phyloP scores from a whole-genome alignment of 1,140 invertebrate genomes.

The Sitobion miscanthi region DNA sequence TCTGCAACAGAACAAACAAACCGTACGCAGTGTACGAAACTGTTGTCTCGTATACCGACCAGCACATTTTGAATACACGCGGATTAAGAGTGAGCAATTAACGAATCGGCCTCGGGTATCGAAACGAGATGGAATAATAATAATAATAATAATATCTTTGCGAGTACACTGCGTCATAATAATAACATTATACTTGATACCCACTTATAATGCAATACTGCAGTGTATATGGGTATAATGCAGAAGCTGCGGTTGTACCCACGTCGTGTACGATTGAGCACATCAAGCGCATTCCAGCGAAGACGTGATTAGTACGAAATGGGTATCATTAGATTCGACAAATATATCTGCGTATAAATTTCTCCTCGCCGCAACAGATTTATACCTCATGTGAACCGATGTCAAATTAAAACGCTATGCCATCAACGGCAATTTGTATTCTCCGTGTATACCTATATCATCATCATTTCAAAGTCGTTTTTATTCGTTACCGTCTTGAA shows the following conservation, averaged over 20 bases:
- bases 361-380: neutral
- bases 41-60: neutral
- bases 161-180: neutral
- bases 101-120: neutral
- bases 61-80: neutral
- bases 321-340: neutral
- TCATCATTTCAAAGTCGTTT: neutral
- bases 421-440: neutral
- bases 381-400: neutral
- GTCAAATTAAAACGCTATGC: neutral
- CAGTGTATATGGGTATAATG: neutral
- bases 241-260: neutral
- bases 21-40: neutral
- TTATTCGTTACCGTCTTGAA: neutral
- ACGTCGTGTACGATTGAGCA: neutral
- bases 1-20: neutral
- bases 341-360: neutral
- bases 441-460: neutral
- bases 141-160: neutral
- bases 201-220: neutral
- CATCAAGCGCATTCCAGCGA: neutral
- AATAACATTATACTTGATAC: neutral
- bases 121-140: neutral
- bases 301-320: neutral
- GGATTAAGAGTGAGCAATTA: slow-evolving; percentile 4